These are phyloP conservation scores for Leptura quadrifasciata DNA, from an alignment of 2,888 invertebrate species.

Conservation along the genomic window DNA sequence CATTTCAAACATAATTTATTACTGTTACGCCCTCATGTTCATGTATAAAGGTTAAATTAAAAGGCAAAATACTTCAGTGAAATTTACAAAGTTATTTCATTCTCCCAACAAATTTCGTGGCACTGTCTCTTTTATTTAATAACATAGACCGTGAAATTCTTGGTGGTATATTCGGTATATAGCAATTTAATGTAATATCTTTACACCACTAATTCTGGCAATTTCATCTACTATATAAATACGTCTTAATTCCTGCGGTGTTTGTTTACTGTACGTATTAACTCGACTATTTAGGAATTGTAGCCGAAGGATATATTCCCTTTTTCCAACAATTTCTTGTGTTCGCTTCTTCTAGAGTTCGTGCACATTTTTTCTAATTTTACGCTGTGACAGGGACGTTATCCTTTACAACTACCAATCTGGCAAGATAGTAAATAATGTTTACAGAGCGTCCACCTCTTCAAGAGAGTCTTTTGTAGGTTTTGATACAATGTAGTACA, in stretches of 20 bases:
- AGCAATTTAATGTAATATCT: not conserved
- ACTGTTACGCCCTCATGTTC: too few relatives aligned
- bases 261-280: not conserved
- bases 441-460: not conserved
- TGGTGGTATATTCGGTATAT: too few relatives aligned
- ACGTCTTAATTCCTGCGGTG: not conserved
- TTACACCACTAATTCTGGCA: not conserved
- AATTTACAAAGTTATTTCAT: too few relatives aligned
- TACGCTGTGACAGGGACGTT: constrained; percentile 1
- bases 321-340: constrained; percentile 1
- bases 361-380: constrained; percentile 4
- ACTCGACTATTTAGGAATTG: not conserved
- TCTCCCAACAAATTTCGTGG: too few relatives aligned
- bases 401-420: constrained; percentile 3
- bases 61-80: too few relatives aligned
- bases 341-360: not conserved
- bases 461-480: not conserved
- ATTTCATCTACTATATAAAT: not conserved
- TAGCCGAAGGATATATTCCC: constrained; percentile 7
- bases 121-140: too few relatives aligned
- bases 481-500: not conserved
- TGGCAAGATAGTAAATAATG: constrained; percentile 1
- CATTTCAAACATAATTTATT: too few relatives aligned
- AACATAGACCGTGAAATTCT: too few relatives aligned
- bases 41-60: too few relatives aligned